phyloP scores from a whole-genome alignment of 2,888 invertebrate species.

The Agriopis leucophaearia region DNA sequence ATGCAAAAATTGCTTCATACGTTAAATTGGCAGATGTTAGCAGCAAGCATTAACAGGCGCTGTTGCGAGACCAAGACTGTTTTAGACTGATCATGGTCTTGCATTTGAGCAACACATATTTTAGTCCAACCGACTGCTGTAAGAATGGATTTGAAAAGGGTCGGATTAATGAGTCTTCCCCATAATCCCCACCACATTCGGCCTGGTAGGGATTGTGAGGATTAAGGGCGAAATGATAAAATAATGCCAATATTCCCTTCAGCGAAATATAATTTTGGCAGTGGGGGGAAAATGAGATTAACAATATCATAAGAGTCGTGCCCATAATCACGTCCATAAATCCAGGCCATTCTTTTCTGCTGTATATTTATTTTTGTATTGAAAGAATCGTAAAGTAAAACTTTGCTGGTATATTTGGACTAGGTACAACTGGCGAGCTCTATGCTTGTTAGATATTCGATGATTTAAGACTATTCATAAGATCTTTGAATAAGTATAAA shows the following conservation, averaged over 20 bases:
- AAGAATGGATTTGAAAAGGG: conserved; percentile 1
- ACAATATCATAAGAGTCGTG: not conserved
- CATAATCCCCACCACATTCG: not conserved
- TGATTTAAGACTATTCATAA: conserved; percentile 1
- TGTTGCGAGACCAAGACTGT: too few species aligned
- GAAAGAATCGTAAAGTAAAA: not conserved
- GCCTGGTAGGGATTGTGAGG: not conserved
- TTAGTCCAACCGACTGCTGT: not conserved
- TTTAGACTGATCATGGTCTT: not conserved
- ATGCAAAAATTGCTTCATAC: not conserved
- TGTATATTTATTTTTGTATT: not conserved
- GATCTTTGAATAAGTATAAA: conserved; percentile 9
- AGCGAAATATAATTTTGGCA: too few species aligned
- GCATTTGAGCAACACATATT: not conserved
- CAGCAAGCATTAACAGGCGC: too few species aligned
- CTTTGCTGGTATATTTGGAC: not conserved
- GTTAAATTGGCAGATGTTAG: not conserved
- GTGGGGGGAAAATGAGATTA: not conserved
- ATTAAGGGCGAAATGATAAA: not conserved
- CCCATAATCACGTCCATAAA: too few species aligned
- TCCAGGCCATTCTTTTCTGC: too few species aligned
- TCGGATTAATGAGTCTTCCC: not conserved
- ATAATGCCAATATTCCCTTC: too few species aligned
- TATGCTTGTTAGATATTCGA: not conserved
- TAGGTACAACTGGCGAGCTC: not conserved